Evolutionary conservation across 2,888 invertebrate genomes (phyloP).

Genomic region (Leistus spinibarbis): DNA sequence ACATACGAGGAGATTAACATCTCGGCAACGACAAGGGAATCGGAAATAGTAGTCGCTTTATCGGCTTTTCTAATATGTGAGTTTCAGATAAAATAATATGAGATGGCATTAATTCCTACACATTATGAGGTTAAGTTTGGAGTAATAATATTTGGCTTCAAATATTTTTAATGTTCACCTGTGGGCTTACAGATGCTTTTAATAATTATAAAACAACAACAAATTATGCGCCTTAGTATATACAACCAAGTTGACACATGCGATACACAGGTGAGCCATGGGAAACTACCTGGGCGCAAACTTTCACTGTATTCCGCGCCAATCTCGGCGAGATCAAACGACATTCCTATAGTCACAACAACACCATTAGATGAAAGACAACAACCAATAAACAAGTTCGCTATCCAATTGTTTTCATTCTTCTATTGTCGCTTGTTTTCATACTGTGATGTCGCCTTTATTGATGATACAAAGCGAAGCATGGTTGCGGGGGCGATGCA

Average conservation of each 20-base stretch:
- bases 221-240: background rate
- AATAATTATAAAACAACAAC: background rate
- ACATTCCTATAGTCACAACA: background rate
- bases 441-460: background rate
- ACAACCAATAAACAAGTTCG: background rate
- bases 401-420: slow-evolving; percentile 9
- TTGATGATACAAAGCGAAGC: background rate
- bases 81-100: background rate
- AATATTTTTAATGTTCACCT: too few relatives aligned
- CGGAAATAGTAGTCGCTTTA: background rate
- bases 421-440: slow-evolving; percentile 12
- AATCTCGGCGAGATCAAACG: background rate
- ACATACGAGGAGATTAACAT: background rate
- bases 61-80: background rate
- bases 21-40: background rate
- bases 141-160: too few relatives aligned
- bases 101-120: background rate
- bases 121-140: too few relatives aligned
- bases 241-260: background rate
- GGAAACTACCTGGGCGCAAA: background rate
- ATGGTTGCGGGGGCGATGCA: slow-evolving; percentile 2
- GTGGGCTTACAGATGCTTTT: too few relatives aligned
- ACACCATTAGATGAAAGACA: background rate
- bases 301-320: background rate
- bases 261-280: background rate